Base-by-base conservation (phyloP, 2,888 invertebrate genomes). In the Drosophila silvestris region DNA sequence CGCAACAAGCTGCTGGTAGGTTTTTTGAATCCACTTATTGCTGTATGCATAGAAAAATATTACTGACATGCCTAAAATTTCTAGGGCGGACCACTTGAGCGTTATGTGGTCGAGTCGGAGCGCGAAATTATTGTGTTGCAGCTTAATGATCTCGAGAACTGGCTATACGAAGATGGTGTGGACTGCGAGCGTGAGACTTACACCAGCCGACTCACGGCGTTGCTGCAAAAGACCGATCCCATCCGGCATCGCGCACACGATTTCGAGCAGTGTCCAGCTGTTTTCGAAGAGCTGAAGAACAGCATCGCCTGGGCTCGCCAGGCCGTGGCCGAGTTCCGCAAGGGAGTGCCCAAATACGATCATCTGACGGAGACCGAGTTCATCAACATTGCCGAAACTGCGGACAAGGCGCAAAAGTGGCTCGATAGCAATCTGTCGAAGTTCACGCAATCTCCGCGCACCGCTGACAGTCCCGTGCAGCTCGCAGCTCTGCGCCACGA, bases 161-260 rank as follows among this genome's bases (percentile, higher is more conserved):
- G 99, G 99, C 94, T 99, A 26, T 99, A 99, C 91, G 99, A 99
- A 90, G 95, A 95, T 79, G 99, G 99, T 5, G 99, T 99, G 93
- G 97, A 99, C 91, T 97, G 98, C 92, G 96, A 96, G 82, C 96
- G 96, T 91, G 93, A 95, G 93, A 94, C 94, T 51, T 96, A 96
- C 92, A 94, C 95, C 74, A 95, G 95, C 84, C 96, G 96, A 90
- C 91, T 96, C 72, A 91, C 94, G 1, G 95, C 95, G 69, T 92
- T 96, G 82, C 94, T 97, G 94, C 95, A 95, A 75, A 95, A 96
- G 93, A 99, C 99, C 14, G 98, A 98, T 92, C 98, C 99, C 0
- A 97, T 99, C 67, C 97, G 97, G 90, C 96, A 96, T 79, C 95
- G 99, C 54, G 96, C 96, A 83, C 93, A 95, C 50, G 99, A 99